A percentile compares a stretch with the other conserved stretches of the same genome.
Evolutionary conservation across 2,113 vertebrate species (phyloP).

Genomic region (Alexandromys fortis): DNA sequence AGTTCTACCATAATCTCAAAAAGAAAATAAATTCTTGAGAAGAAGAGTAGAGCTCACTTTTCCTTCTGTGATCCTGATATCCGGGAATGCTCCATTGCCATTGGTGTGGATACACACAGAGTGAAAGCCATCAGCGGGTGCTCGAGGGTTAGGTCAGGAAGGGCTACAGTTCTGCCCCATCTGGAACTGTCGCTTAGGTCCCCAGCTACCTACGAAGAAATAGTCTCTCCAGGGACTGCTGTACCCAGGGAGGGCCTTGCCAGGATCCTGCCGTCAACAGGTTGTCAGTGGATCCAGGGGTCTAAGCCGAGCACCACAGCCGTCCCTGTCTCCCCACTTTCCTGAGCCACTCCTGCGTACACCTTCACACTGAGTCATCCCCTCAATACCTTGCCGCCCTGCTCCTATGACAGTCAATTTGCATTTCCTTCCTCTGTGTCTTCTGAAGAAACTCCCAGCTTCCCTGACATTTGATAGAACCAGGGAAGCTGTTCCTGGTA

Average conservation of each 20-base stretch:
- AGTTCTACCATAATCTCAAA: neutral
- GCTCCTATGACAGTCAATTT: constrained; percentile 47
- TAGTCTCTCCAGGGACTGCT: too few relatives aligned
- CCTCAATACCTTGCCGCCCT: neutral
- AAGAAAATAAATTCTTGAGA: neutral
- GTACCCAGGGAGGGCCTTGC: neutral
- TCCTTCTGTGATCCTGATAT: neutral
- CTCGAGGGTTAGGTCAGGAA: neutral
- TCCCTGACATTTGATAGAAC: constrained; percentile 36
- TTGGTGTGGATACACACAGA: neutral
- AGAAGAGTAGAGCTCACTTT: neutral
- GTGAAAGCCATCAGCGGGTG: neutral
- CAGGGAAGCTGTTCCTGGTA: constrained; percentile 25
- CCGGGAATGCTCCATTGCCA: neutral
- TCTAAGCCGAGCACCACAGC: neutral
- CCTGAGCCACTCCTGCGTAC: rapidly evolving
- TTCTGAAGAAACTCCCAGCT: constrained; percentile 12
- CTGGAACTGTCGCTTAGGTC: neutral
- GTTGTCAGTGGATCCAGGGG: neutral
- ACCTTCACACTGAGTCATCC: neutral
- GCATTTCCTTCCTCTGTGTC: neutral
- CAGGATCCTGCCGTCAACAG: neutral
- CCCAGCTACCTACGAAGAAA: neutral
- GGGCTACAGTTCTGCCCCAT: neutral
- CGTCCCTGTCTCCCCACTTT: neutral